Base-by-base conservation (phyloP, 2,113 vertebrate species). In the Zosterops hypoxanthus region DNA sequence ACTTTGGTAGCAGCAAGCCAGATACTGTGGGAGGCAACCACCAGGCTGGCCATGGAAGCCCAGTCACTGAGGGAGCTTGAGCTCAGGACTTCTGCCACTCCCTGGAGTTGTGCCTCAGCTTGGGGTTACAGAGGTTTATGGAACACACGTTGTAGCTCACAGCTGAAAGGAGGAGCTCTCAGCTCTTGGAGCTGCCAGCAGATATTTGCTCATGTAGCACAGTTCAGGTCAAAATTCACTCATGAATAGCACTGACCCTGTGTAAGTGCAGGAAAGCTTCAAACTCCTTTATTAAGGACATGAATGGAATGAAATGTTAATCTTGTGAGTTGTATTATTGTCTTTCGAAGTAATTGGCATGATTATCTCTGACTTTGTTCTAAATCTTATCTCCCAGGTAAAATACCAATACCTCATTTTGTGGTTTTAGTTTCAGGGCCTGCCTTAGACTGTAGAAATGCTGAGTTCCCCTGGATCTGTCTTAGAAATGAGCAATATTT, bases 401-500 rank as follows among this genome's bases (percentile, higher is more conserved):
- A 92, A 92, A 86, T 16, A 86, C 1, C 86, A 59, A 4, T 16
- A n/a, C 49, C 39, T 93, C 42, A 36, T 84, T 71, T 47, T 86
- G 44, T 81, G 60, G 60, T 93, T 93, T 88, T 63, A 94, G 96
- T 91, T 97, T 71, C 91, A 94, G 92, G 95, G 95, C 86, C 82
- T 90, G 88, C 88, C 94, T 92, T 92, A 97, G 90, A 41, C 68
- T 59, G 39, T 92, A 94, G 86, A 21, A 70, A 19, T 21, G 60
- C 69, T 56, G 92, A 90, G 64, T 92, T 88, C 78, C 65, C 53
- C 63, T 78, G 88, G 72, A 71, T 92, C 56, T 53, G 29, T 84
- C 55, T 25, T 78, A 93, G 91, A 55, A 55, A 41, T 17, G 33
- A 83, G 65, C 29, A 25, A 0, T 78, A 42, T 49, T 81, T 92